Evolutionary conservation across 1,140 invertebrate genomes (phyloP), one percentile per base, ranked within the genome.

Genomic region (Protaetia brevitarsis): DNA sequence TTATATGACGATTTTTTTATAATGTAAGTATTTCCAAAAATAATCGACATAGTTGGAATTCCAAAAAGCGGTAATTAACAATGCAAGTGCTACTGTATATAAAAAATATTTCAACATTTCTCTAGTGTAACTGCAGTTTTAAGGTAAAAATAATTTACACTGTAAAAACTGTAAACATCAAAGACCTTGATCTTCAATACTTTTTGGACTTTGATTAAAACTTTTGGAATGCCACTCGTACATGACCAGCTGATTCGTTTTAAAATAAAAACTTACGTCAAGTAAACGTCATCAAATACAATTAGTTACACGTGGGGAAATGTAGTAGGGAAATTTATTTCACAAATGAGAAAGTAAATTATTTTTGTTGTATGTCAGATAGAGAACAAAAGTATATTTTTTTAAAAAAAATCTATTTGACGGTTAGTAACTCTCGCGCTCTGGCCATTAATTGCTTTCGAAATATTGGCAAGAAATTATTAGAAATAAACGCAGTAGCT

Each of bases 61-160:
- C 4, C 23, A 45, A 19, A 45, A 13, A 19, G 23, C 13, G 23
- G 3, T 45, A 13, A 45, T 45, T 8, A 45, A 4, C 16, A 10
- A 45, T 1, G 10, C 16, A 2, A 45, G 10, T 13, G 23, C 16
- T 45, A 19, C 41, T 45, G 41, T 45, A 21, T 19, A 45, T 7
- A 13, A 45, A 45, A 45, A 45, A 45, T 45, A 45, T 45, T 45
- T 45, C 41, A 45, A 45, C 41, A 45, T 45, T 16, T 45, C 8
- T 45, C 13, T 37, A 19, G n/a, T n/a, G n/a, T 19, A 19, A 45
- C 16, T 21, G 13, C 3, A 45, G 8, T 45, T 13, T 4, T 7
- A 13, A 37, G 16, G 34, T 10, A 0, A 2, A 37, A 37, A 1
- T 37, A 0, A 37, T 37, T n/a, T n/a, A n/a, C n/a, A 37, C 3